Percentiles rank a stretch among this genome's conserved stretches.
Evolutionary conservation across 1,140 invertebrate genomes (phyloP).

Genomic region (Psix sp.): DNA sequence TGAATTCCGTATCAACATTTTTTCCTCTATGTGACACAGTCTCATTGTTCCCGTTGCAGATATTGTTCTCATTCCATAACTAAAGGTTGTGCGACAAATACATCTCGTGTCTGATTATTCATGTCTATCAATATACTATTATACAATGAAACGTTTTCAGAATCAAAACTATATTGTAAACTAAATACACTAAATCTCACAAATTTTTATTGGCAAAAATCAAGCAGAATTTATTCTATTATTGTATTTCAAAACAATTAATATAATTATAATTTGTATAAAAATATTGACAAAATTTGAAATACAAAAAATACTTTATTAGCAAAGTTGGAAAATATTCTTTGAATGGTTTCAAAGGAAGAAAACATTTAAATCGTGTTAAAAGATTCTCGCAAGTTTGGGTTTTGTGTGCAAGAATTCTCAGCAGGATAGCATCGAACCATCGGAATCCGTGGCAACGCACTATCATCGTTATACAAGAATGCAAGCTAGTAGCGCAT

Average conservation of each 20-base stretch:
- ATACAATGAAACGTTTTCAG: slow-evolving; percentile 19
- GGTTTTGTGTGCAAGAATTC: slow-evolving; percentile 24
- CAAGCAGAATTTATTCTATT: too few species aligned
- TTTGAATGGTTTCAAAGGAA: not conserved
- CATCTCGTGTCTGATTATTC: slow-evolving; percentile 40
- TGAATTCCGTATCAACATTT: slow-evolving; percentile 22
- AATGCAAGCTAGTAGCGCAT: slow-evolving; percentile 38
- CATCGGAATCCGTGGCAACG: slow-evolving; percentile 67
- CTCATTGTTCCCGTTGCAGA: slow-evolving; percentile 24
- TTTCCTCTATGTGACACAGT: slow-evolving; percentile 21
- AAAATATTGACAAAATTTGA: too few species aligned
- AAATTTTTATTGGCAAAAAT: too few species aligned
- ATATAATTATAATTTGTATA: too few species aligned
- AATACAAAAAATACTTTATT: too few species aligned
- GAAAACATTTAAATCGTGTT: too few species aligned
- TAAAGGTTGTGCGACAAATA: slow-evolving; percentile 35
- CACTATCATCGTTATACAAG: slow-evolving; percentile 28
- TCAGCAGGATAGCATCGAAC: slow-evolving; percentile 62
- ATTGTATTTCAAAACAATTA: too few species aligned
- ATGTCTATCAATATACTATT: slow-evolving; percentile 33
- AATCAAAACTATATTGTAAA: slow-evolving; percentile 12
- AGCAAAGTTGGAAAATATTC: not conserved
- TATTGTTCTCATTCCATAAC: slow-evolving; percentile 43
- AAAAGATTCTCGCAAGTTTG: not conserved
- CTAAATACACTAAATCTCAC: too few species aligned